Evolutionary conservation across 2,888 invertebrate species (phyloP).

Genomic region (Drosophila neotestacea): DNA sequence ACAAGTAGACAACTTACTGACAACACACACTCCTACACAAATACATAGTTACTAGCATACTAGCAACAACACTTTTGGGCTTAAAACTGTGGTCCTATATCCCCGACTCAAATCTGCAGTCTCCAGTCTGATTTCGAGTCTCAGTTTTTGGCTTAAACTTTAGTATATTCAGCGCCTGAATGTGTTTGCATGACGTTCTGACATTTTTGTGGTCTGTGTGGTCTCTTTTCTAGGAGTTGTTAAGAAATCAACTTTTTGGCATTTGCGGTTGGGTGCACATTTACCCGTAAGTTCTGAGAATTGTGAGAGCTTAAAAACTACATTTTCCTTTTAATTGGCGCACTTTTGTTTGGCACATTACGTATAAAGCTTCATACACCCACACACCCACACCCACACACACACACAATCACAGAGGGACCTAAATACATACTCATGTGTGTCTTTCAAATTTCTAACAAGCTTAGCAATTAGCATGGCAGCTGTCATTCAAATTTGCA

Average conservation of each 20-base stretch:
- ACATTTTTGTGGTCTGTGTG: conserved; percentile 64
- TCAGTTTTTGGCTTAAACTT: conserved; percentile 27
- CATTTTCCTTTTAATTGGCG: conserved; percentile 79
- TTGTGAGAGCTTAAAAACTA: conserved; percentile 71
- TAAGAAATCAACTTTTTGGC: conserved; percentile 79
- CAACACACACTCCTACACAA: conserved; percentile 42
- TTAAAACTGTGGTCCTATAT: conserved; percentile 64
- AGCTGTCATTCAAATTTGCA: conserved; percentile 37
- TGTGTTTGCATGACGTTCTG: conserved; percentile 35
- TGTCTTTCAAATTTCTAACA: conserved; percentile 66
- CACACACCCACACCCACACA: background rate
- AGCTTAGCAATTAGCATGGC: conserved; percentile 73
- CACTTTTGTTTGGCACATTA: conserved; percentile 76
- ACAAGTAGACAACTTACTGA: conserved; percentile 72
- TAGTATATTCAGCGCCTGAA: conserved; percentile 27
- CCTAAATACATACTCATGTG: conserved; percentile 20
- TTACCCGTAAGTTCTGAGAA: conserved; percentile 44
- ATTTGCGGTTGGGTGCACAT: conserved; percentile 69
- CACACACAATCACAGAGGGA: no score
- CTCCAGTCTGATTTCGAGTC: conserved; percentile 5
- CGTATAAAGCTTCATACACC: conserved; percentile 25
- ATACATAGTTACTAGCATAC: conserved; percentile 14
- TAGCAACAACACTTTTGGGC: conserved; percentile 22
- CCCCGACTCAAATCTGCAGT: background rate
- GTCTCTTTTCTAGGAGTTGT: conserved; percentile 55